Base-by-base conservation (phyloP, 2,113 vertebrate species). In the Gymnobelideus leadbeateri region DNA sequence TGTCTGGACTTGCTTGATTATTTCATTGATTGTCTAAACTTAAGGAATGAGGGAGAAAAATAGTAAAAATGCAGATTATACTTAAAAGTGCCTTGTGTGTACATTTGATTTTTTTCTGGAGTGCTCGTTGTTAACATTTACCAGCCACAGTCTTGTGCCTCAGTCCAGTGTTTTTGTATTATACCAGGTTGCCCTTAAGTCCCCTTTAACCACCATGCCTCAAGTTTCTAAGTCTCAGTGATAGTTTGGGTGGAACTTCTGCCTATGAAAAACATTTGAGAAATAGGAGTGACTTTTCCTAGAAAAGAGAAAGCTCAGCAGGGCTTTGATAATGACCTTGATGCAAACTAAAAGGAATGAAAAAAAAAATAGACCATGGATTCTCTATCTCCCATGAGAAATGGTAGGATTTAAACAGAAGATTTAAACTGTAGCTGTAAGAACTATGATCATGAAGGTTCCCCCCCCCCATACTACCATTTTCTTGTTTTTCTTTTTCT, bases 241-340 rank as follows among this genome's bases (percentile, higher is more conserved):
- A 51, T 11, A 26, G 55, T n/a, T 31, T 21, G 91, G 12, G 54
- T 55, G 8, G 3, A 7, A 93, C 12, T 61, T 94, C 46, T 51
- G 26, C 31, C 54, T 93, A 1, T 52, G 43, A 19, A 5, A 94
- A 96, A 91, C 77, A 3, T 19, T 91, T 24, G 93, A 95, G 19
- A 90, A 96, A 61, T 43, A 90, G 57, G 89, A 89, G 6, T 77
- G 5, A 53, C 43, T 89, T 92, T 54, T 26, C 91, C 92, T 21
- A 55, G 53, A 95, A 95, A 89, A 25, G 5, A 95, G 92, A 94
- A 91, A 23, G 19, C 37, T 91, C 89, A 51, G 25, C 91, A 54
- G 37, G 54, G 1, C 2, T 21, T 3, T 94, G 47, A 53, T 90
- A 89, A 93, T 93, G 47, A 50, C 21, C 31, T 84, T 95, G 54